A percentile compares a stretch with the other conserved stretches of the same genome.
Conservation (phyloP, 2,888 invertebrate genomes). For the Microchrysa polita region DNA sequence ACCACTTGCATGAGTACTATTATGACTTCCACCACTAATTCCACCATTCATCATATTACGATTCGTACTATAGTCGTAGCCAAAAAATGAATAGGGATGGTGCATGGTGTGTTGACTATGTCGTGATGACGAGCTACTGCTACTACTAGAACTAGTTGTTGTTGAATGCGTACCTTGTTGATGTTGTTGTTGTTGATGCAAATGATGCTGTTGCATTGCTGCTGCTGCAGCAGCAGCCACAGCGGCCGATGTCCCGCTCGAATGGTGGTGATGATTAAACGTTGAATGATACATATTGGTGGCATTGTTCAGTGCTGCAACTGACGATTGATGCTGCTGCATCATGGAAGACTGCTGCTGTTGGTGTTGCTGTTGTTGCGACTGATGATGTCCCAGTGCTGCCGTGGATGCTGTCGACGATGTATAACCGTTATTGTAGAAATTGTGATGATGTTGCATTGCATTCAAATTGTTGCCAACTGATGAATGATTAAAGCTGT, state of each 20-base stretch:
- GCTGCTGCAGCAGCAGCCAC: neutral
- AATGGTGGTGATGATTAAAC: conserved; percentile 33
- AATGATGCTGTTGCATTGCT: conserved; percentile 41
- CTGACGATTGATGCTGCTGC: conserved; percentile 32
- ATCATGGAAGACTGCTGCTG: conserved; percentile 41
- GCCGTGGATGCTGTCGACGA: conserved; percentile 23
- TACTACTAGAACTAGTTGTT: neutral
- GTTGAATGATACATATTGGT: conserved; percentile 20
- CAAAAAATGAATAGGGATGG: conserved; percentile 37
- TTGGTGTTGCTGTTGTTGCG: neutral
- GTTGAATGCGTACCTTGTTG: conserved; percentile 38
- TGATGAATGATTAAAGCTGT: conserved; percentile 21
- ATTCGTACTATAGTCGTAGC: conserved; percentile 34
- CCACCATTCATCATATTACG: conserved; percentile 9
- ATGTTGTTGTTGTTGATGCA: conserved; percentile 46
- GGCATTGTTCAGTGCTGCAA: neutral
- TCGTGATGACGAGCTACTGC: conserved; percentile 1
- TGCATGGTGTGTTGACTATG: conserved; percentile 35
- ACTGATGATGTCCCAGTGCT: neutral
- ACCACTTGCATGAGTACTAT: neutral
- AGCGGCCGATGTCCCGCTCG: neutral
- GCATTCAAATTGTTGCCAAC: conserved; percentile 31
- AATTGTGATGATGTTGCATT: conserved; percentile 40
- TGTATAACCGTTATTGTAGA: conserved; percentile 34
- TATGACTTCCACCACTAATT: neutral